Conservation (phyloP, 2,113 vertebrate species). For the Cynopterus brachyotis region DNA sequence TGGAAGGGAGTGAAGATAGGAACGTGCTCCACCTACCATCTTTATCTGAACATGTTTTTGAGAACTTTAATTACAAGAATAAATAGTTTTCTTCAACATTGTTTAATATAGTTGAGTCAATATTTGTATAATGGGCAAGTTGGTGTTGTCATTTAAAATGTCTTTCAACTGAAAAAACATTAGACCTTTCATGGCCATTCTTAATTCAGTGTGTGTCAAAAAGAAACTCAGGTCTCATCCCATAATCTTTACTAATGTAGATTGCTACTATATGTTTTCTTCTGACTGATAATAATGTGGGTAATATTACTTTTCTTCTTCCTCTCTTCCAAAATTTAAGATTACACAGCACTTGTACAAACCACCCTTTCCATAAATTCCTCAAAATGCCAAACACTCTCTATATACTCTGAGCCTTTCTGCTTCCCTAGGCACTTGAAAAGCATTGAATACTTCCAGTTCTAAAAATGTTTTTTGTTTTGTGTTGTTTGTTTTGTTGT, state of each 20-base stretch:
- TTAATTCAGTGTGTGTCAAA: neutral
- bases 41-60: conserved; percentile 29
- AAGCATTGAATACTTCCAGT: neutral
- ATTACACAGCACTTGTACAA: neutral
- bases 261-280: neutral
- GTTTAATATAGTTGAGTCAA: conserved; percentile 24
- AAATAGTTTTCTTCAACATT: conserved; percentile 49
- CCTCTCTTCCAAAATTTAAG: neutral
- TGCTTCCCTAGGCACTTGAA: neutral
- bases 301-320: neutral
- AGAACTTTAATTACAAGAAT: conserved; percentile 60
- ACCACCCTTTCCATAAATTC: neutral
- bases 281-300: neutral
- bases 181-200: neutral
- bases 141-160: neutral
- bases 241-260: neutral
- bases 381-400: neutral
- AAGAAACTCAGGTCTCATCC: neutral
- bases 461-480: neutral
- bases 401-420: neutral
- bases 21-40: neutral
- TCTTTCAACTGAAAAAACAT: neutral
- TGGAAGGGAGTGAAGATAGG: neutral
- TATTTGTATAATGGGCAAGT: conserved; percentile 23
- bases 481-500: neutral